Conservation (phyloP, 2,888 invertebrate genomes). For the Drosophila anceps region DNA sequence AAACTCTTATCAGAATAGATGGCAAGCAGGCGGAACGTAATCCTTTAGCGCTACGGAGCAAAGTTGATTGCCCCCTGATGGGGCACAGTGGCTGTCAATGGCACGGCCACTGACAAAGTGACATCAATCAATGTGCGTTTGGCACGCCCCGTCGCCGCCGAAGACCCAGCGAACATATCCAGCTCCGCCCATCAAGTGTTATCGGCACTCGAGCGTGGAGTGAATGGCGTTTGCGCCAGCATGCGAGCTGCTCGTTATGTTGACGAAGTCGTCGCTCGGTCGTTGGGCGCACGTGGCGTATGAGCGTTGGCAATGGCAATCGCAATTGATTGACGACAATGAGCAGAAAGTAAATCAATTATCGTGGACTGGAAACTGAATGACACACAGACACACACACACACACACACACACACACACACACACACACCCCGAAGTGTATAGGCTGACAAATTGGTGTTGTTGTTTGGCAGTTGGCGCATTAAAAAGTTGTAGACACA, state of each 20-base stretch:
- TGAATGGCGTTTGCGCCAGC: constrained; percentile 20
- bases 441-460: constrained; percentile 68
- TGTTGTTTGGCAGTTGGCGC: constrained; percentile 62
- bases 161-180: background rate
- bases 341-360: constrained; percentile 77
- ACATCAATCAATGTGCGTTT: constrained; percentile 72
- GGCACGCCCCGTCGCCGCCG: constrained; percentile 40
- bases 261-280: constrained; percentile 27
- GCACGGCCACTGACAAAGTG: constrained; percentile 60
- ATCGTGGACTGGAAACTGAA: constrained; percentile 54
- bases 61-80: constrained; percentile 55
- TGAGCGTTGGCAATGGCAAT: constrained; percentile 64
- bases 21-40: constrained; percentile 10
- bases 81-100: constrained; percentile 32
- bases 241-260: constrained; percentile 53
- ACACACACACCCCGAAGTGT: too few species aligned
- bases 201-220: constrained; percentile 67
- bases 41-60: constrained; percentile 45
- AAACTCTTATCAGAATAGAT: background rate
- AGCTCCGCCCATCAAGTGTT: constrained; percentile 43
- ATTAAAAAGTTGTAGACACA: constrained; percentile 70
- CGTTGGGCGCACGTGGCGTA: constrained; percentile 69
- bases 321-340: constrained; percentile 80
- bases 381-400: constrained; percentile 29
- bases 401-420: constrained; percentile 12